A percentile compares a stretch with the other conserved stretches of the same genome.
phyloP scores from a whole-genome alignment of 2,888 invertebrate genomes.

The Leucophenga maculata region DNA sequence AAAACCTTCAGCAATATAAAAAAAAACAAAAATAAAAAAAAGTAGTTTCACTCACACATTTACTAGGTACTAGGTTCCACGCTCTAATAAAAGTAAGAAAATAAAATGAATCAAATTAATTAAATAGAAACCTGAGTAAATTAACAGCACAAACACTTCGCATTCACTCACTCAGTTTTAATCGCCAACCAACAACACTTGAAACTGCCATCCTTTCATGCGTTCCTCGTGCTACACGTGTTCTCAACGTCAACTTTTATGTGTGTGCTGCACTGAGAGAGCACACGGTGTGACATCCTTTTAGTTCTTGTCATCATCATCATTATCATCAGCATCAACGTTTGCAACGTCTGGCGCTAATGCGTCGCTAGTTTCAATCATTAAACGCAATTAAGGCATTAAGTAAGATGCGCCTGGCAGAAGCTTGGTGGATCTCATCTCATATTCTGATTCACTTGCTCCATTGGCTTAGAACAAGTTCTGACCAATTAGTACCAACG shows the following conservation, averaged over 20 bases:
- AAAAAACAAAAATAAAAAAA: too few species aligned
- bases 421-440: not conserved
- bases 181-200: too few species aligned
- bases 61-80: too few species aligned
- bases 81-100: too few species aligned
- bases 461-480: too few species aligned
- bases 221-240: not conserved
- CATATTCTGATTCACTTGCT: not conserved
- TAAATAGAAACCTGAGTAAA: too few species aligned
- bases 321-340: not conserved
- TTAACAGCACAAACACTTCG: not conserved
- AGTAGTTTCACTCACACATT: too few species aligned
- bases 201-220: too few species aligned
- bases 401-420: conserved; percentile 28
- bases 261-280: not conserved
- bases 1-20: too few species aligned
- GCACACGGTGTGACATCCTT: not conserved
- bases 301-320: not conserved
- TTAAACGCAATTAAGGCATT: conserved; percentile 56
- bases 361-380: conserved; percentile 52
- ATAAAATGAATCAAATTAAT: too few species aligned
- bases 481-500: conserved; percentile 8
- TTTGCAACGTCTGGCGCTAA: conserved; percentile 8
- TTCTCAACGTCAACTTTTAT: not conserved
- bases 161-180: not conserved